These are phyloP conservation scores for Drosophila nr. perissopoda DNA, from an alignment of 2,888 invertebrate genomes.

Conservation along the genomic window DNA sequence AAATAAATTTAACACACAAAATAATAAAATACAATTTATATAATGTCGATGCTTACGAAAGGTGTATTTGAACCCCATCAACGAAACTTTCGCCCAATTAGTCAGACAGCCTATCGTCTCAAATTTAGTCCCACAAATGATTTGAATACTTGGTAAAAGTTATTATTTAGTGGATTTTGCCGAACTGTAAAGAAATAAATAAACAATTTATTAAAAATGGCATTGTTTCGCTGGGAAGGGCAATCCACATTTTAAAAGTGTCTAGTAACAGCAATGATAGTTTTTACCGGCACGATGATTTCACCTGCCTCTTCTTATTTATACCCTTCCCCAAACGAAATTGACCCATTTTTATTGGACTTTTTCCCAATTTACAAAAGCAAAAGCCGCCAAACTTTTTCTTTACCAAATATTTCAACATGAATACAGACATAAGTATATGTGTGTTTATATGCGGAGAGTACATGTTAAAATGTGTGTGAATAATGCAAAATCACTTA, in stretches of 20 bases:
- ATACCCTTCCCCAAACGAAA: neutral
- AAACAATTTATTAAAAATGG: neutral
- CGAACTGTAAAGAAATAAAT: neutral
- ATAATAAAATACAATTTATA: neutral
- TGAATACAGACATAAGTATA: conserved; percentile 7
- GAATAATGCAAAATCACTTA: conserved; percentile 5
- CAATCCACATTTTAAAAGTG: neutral
- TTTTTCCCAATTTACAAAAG: neutral
- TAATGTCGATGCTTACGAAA: neutral
- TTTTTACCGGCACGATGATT: neutral
- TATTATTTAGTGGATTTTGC: neutral
- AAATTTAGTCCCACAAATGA: neutral
- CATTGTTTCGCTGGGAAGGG: neutral
- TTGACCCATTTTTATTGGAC: neutral
- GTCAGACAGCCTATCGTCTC: neutral
- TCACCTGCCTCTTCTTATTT: neutral
- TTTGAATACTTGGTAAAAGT: neutral
- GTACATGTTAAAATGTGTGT: conserved; percentile 1
- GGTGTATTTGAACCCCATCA: neutral
- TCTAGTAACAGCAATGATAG: neutral
- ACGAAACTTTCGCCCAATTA: conserved; percentile 3
- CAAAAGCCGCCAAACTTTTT: conserved; percentile 10
- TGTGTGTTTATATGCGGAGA: conserved; percentile 1
- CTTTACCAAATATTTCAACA: conserved; percentile 10
- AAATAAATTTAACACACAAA: neutral